Evolutionary conservation across 2,888 invertebrate species (phyloP).

Genomic region (Galeopsomyia nigrocyanea): DNA sequence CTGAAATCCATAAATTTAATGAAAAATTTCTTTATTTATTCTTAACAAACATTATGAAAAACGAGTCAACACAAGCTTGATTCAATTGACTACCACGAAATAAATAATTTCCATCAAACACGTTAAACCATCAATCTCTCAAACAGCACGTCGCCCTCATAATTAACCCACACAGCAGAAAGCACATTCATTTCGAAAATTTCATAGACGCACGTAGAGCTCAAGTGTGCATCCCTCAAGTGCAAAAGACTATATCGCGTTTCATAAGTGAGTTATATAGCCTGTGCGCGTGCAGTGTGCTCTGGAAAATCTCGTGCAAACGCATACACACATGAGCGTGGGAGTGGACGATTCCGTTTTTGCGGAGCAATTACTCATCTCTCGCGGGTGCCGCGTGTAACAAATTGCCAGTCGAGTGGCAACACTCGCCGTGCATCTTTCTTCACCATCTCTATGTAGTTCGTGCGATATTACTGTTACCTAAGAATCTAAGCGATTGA

Average conservation of each 20-base stretch:
- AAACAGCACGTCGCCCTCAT: no score
- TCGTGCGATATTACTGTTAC: slow-evolving; percentile 49
- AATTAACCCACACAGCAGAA: no score
- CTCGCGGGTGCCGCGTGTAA: slow-evolving; percentile 63
- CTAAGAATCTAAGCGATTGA: background rate
- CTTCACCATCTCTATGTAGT: background rate
- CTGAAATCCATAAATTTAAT: no score
- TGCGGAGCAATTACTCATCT: slow-evolving; percentile 64
- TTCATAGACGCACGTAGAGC: background rate
- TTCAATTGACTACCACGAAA: background rate
- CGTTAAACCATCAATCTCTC: no score
- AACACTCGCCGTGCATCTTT: slow-evolving; percentile 55
- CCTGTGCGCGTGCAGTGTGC: background rate
- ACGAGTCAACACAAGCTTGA: no score
- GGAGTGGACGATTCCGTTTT: slow-evolving; percentile 55
- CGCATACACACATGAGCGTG: background rate
- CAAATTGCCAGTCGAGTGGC: slow-evolving; percentile 68
- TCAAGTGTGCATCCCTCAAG: background rate
- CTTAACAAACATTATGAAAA: no score
- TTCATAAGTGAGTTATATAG: slow-evolving; percentile 27
- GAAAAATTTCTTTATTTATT: no score
- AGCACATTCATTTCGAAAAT: no score
- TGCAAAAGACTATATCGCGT: slow-evolving; percentile 25
- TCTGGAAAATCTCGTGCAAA: slow-evolving; percentile 1
- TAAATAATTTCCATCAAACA: background rate